These are phyloP conservation scores for Dunckerocampus dactyliophorus DNA, from an alignment of 2,113 vertebrate genomes.

Conservation along the genomic window DNA sequence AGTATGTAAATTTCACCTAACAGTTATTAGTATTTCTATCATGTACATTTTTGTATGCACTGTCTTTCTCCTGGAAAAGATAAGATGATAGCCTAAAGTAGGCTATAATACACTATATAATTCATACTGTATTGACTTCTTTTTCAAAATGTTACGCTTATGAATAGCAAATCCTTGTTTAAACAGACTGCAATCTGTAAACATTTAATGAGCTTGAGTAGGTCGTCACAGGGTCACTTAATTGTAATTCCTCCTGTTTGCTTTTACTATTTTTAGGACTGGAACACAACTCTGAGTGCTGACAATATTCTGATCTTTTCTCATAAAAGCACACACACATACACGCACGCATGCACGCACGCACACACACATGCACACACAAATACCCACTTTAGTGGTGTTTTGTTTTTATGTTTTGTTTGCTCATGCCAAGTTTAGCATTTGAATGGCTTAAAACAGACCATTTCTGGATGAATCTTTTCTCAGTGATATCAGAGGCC, in stretches of 20 bases:
- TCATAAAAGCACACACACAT: not conserved
- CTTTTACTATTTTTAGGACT: constrained; percentile 40
- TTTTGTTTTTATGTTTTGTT: constrained; percentile 2
- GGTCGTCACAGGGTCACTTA: constrained; percentile 11
- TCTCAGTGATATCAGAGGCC: too few species aligned
- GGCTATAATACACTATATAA: too few species aligned
- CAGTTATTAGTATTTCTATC: too few species aligned
- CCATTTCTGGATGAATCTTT: too few species aligned
- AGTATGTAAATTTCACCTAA: not conserved
- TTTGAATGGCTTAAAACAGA: too few species aligned
- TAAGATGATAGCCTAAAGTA: too few species aligned
- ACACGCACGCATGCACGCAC: not conserved
- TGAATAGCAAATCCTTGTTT: too few species aligned
- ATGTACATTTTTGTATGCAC: too few species aligned
- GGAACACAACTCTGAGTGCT: constrained; percentile 14
- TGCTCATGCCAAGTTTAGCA: too few species aligned
- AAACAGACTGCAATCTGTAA: not conserved
- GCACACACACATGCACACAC: not conserved
- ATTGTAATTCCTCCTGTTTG: constrained; percentile 10
- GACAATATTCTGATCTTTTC: constrained; percentile 25
- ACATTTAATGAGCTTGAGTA: not conserved
- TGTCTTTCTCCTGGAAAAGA: too few species aligned
- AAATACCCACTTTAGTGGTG: not conserved
- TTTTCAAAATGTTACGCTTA: too few species aligned
- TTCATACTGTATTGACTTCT: too few species aligned